Evolutionary conservation across 2,113 vertebrate species (phyloP), one percentile per base, ranked within the genome.

Genomic region (Coryphaenoides rupestris): DNA sequence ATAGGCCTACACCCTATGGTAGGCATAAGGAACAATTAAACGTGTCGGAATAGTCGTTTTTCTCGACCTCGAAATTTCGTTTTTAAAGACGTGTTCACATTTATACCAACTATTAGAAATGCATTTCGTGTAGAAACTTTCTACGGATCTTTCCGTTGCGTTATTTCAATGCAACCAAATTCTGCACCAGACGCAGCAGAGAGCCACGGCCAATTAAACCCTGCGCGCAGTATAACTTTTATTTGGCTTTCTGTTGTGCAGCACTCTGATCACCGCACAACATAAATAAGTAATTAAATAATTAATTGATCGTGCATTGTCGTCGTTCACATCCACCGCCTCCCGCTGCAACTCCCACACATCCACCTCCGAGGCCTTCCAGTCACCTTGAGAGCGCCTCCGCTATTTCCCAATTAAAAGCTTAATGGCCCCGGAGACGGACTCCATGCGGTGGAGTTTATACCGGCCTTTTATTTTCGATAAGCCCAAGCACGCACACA

Each of bases 351-450:
- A 79, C 87, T 82, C 80, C 76, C 78, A 79, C 82, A 82, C 73
- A 88, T 86, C 76, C 77, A 81, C 74, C 84, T 22, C 84, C 73
- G 78, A 85, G 81, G 85, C 88, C 81, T 93, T 92, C 81, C 91
- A 88, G 93, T 96, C 95, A 96, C 96, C 94, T 96, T 95, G 92
- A 95, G 94, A 92, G 92, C 94, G 92, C 92, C 93, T 95, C 92
- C 90, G 92, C 93, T 94, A 79, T 95, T 93, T 94, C 92, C 94
- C 93, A 98, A 97, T 98, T 99, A 99, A 98, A 95, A 95, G 95
- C 95, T 98, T 98, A 98, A 96, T 94, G 93, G 95, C 93, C 94
- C 92, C 92, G 92, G 92, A 94, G 94, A 95, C 93, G 90, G 93
- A 95, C 93, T 93, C 92, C 95, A 93, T 91, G 93, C 91, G 92